Percentiles rank a stretch among this genome's conserved stretches.
Evolutionary conservation across 23 tunicate species (phyloP).

Genomic region (Oikopleura vanhoeffeni): DNA sequence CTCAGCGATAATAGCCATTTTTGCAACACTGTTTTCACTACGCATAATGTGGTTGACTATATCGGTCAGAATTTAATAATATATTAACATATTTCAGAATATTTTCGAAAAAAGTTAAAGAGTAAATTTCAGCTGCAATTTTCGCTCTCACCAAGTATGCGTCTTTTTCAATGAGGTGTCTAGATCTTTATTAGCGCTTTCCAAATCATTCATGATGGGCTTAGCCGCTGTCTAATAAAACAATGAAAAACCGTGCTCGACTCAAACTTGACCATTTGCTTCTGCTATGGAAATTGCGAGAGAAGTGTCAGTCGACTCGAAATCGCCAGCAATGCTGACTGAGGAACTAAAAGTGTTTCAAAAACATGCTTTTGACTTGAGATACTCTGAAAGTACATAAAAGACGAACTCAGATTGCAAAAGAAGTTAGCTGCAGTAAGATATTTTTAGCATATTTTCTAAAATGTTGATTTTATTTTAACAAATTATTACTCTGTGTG

Average conservation of each 20-base stretch:
- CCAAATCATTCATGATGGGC: background rate
- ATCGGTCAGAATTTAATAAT: too few species aligned
- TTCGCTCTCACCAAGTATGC: background rate
- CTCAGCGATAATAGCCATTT: too few species aligned
- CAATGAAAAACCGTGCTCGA: background rate
- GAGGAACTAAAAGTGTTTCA: background rate
- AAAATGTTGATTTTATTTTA: too few species aligned
- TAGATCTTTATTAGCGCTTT: background rate
- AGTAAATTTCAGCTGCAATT: background rate
- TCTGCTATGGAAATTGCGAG: background rate
- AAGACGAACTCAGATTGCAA: background rate
- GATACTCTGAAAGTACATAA: background rate
- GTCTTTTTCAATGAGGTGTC: background rate
- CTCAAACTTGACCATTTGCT: background rate
- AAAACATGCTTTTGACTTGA: background rate
- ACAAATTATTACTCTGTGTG: too few species aligned
- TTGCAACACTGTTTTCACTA: too few species aligned
- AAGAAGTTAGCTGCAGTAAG: background rate
- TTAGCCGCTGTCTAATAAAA: background rate
- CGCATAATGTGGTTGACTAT: too few species aligned
- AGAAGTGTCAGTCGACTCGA: background rate
- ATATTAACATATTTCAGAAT: too few species aligned
- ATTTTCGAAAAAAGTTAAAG: background rate
- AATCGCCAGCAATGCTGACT: background rate
- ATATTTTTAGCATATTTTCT: too few species aligned